phyloP scores from a whole-genome alignment of 2,113 vertebrate species.

The Nothobranchius kuhntae region DNA sequence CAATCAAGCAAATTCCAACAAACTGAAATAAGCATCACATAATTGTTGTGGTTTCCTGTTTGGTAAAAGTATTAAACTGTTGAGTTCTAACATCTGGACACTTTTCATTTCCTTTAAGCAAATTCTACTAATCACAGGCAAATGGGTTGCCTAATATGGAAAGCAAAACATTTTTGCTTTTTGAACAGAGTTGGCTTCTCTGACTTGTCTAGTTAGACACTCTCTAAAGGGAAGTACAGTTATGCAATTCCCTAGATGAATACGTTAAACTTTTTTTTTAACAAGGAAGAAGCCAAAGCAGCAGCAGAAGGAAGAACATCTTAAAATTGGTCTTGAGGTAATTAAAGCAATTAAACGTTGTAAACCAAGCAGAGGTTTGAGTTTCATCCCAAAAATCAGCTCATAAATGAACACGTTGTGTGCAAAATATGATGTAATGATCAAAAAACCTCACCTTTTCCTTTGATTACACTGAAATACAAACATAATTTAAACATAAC shows the following conservation, averaged over 20 bases:
- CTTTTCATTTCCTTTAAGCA: slow-evolving; percentile 1
- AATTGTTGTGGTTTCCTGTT: no score
- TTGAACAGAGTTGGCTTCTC: neutral
- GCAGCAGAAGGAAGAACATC: neutral
- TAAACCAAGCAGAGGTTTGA: neutral
- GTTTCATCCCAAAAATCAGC: neutral
- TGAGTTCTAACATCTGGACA: neutral
- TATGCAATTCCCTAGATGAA: slow-evolving; percentile 54
- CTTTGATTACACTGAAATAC: no score
- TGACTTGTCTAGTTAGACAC: slow-evolving; percentile 20
- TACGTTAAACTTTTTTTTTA: slow-evolving; percentile 27
- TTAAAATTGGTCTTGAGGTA: neutral
- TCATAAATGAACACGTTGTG: no score
- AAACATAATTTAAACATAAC: no score
- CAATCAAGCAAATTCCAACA: no score
- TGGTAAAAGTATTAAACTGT: no score
- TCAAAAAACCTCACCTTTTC: no score
- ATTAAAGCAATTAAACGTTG: neutral
- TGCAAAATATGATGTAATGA: no score
- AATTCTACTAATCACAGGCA: slow-evolving; percentile 12
- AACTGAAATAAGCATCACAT: neutral
- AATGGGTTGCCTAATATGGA: slow-evolving; percentile 4
- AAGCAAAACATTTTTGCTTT: neutral
- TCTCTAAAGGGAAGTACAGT: slow-evolving; percentile 33
- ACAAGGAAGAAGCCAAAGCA: slow-evolving; percentile 6